These are phyloP conservation scores for Acleris sparsana DNA, from an alignment of 2,888 invertebrate genomes.

Conservation along the genomic window DNA sequence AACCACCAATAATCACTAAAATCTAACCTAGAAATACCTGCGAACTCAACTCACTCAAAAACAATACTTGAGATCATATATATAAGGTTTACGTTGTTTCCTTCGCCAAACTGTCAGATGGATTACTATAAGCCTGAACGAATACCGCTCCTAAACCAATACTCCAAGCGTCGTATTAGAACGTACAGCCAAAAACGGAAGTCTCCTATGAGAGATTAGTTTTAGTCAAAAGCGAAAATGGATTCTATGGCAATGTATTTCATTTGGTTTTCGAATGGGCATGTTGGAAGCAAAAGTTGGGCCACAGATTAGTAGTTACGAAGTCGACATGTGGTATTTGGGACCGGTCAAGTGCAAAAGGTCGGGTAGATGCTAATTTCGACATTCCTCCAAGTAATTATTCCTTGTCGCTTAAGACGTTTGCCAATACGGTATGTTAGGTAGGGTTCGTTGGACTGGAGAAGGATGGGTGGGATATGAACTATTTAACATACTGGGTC, in stretches of 20 bases:
- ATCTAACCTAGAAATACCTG: too few species aligned
- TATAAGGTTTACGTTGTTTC: too few species aligned
- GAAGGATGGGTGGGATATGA: too few species aligned
- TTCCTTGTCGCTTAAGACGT: background rate
- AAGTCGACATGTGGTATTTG: slow-evolving; percentile 31
- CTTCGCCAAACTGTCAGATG: too few species aligned
- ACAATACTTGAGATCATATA: too few species aligned
- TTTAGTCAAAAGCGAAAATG: background rate
- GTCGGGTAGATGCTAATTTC: slow-evolving; percentile 30
- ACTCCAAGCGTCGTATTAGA: background rate
- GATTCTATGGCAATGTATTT: background rate
- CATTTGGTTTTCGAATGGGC: background rate
- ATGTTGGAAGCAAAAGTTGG: slow-evolving; percentile 5
- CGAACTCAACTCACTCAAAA: too few species aligned
- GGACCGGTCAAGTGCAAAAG: slow-evolving; percentile 27
- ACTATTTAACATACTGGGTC: too few species aligned
- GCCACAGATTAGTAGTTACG: slow-evolving; percentile 28
- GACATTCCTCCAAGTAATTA: slow-evolving; percentile 15
- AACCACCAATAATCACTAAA: too few species aligned
- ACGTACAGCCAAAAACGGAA: slow-evolving; percentile 1
- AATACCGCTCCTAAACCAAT: background rate
- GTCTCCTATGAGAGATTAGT: slow-evolving; percentile 19
- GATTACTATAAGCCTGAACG: background rate
- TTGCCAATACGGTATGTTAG: too few species aligned
- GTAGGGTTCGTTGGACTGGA: too few species aligned